These are phyloP conservation scores for Leptopterna dolabrata DNA, from an alignment of 2,888 invertebrate species.

Conservation along the genomic window DNA sequence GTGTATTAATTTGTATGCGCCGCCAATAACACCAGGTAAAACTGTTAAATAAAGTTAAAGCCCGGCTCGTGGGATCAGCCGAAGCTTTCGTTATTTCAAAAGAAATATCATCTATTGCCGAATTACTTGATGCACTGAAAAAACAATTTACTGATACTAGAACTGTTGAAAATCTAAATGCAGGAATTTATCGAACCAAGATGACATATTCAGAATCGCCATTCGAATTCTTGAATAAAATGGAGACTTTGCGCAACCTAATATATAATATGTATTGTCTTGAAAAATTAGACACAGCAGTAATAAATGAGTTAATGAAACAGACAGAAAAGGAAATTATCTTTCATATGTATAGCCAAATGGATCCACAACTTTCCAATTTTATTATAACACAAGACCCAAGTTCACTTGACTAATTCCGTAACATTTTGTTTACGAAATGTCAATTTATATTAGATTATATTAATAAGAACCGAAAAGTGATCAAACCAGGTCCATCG, in stretches of 20 bases:
- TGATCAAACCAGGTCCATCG: no score
- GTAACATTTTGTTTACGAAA: not conserved
- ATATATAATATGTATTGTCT: constrained; percentile 24
- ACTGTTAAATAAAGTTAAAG: not conserved
- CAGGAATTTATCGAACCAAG: constrained; percentile 16
- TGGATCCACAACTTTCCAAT: not conserved
- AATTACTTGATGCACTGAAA: not conserved
- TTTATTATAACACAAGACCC: not conserved
- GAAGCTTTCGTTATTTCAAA: constrained; percentile 17
- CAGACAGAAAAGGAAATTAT: constrained; percentile 34
- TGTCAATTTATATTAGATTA: not conserved
- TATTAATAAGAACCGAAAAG: no score
- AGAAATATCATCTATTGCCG: not conserved
- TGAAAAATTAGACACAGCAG: not conserved
- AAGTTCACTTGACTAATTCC: not conserved
- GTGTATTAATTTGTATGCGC: not conserved
- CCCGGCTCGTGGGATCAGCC: not conserved
- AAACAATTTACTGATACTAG: constrained; percentile 1
- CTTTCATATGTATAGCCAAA: not conserved
- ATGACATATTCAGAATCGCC: not conserved
- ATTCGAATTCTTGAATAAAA: constrained; percentile 34
- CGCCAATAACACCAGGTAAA: constrained; percentile 9
- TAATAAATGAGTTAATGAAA: constrained; percentile 17
- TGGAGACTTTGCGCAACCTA: constrained; percentile 26
- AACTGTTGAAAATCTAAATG: constrained; percentile 9